A percentile compares a stretch with the other conserved stretches of the same genome.
These are phyloP conservation scores for Squalus acanthias DNA, from an alignment of 2,797 vertebrate species.

Conservation along the genomic window DNA sequence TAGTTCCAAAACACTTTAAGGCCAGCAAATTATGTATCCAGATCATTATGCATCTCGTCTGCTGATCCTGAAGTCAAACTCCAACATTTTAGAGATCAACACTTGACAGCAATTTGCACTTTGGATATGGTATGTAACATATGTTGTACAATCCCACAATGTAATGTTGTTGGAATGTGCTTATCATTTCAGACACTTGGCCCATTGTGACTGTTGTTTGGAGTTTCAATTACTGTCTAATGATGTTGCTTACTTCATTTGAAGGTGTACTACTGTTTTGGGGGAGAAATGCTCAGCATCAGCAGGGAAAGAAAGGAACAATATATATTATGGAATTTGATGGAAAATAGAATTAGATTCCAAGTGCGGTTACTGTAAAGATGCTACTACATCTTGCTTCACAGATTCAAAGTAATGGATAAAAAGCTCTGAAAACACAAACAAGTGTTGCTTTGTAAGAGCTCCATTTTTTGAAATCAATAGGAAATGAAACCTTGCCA, in stretches of 20 bases:
- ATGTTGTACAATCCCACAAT: neutral
- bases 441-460: neutral
- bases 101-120: neutral
- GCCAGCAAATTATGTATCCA: neutral
- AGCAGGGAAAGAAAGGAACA: neutral
- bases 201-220: neutral
- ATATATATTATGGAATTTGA: neutral
- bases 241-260: neutral
- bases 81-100: neutral
- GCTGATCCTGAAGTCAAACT: neutral
- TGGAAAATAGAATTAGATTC: neutral
- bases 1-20: neutral
- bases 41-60: too few species aligned
- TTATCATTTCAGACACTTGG: neutral
- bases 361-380: neutral
- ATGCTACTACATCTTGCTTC: neutral
- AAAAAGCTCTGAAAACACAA: neutral
- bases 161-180: neutral
- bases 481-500: neutral
- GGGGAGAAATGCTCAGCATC: too few species aligned
- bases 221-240: neutral
- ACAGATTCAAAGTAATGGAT: neutral
- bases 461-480: conserved; percentile 13
- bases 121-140: neutral
- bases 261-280: neutral